Conservation (phyloP, 2,888 invertebrate genomes). For the Eilema sororculum region DNA sequence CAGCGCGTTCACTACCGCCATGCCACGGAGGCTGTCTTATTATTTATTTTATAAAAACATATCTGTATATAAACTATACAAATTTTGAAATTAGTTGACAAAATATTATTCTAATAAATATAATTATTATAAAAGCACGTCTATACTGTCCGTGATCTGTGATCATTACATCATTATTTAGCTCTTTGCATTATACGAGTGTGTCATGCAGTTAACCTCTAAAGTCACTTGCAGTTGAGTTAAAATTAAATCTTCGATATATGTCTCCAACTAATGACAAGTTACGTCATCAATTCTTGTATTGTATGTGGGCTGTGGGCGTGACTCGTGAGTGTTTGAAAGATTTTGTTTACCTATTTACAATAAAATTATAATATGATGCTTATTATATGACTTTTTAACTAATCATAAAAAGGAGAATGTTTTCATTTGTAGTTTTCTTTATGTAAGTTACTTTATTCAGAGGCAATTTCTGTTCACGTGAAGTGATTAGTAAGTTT, state of each 20-base stretch:
- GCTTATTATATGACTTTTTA: neutral
- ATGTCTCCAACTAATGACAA: constrained; percentile 14
- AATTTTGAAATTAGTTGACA: too few species aligned
- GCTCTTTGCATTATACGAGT: neutral
- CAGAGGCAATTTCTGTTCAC: too few species aligned
- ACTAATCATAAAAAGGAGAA: neutral
- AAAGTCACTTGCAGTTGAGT: constrained; percentile 12
- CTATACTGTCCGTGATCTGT: neutral
- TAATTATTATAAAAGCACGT: neutral
- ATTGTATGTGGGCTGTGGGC: constrained; percentile 11
- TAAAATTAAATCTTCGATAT: constrained; percentile 17
- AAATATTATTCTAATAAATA: too few species aligned
- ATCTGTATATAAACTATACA: too few species aligned
- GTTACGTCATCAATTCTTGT: constrained; percentile 13
- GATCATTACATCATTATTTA: constrained; percentile 6
- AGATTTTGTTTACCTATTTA: neutral
- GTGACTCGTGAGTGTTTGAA: constrained; percentile 1
- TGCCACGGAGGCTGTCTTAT: too few species aligned
- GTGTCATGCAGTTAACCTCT: constrained; percentile 18
- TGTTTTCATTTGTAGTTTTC: too few species aligned
- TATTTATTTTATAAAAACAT: too few species aligned
- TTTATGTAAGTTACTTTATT: too few species aligned
- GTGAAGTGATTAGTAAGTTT: too few species aligned
- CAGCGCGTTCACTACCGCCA: too few species aligned
- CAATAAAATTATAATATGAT: neutral